phyloP scores from a whole-genome alignment of 2,888 invertebrate species.

The Caradrina clavipalpis region DNA sequence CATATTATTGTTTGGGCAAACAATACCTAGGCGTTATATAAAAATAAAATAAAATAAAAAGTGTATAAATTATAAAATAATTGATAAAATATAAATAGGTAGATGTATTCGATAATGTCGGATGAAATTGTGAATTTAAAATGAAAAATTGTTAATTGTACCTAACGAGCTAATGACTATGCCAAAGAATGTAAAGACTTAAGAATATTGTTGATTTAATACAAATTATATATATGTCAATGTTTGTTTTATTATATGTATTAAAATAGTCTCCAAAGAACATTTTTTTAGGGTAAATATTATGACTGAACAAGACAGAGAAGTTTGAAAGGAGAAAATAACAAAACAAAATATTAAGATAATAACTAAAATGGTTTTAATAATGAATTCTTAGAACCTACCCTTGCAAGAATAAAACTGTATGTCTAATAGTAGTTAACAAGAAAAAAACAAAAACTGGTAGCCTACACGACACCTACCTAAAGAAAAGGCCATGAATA shows the following conservation, averaged over 20 bases:
- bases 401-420: no score
- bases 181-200: constrained; percentile 90
- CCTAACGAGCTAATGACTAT: constrained; percentile 85
- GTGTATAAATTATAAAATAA: constrained; percentile 72
- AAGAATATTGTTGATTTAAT: constrained; percentile 91
- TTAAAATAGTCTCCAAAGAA: no score
- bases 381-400: no score
- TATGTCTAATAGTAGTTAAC: no score
- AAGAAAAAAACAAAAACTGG: no score
- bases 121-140: constrained; percentile 83
- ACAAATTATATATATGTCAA: constrained; percentile 89
- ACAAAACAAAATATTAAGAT: no score
- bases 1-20: constrained; percentile 83
- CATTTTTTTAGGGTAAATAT: no score
- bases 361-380: no score
- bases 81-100: constrained; percentile 74
- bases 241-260: constrained; percentile 63
- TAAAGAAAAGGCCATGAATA: no score
- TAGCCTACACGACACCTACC: no score
- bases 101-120: constrained; percentile 82
- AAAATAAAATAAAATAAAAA: constrained; percentile 55
- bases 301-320: no score
- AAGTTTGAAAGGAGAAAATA: no score
- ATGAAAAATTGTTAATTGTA: constrained; percentile 71
- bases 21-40: constrained; percentile 76